phyloP scores from a whole-genome alignment of 2,113 vertebrate species.

The Eudyptes chrysolophus region DNA sequence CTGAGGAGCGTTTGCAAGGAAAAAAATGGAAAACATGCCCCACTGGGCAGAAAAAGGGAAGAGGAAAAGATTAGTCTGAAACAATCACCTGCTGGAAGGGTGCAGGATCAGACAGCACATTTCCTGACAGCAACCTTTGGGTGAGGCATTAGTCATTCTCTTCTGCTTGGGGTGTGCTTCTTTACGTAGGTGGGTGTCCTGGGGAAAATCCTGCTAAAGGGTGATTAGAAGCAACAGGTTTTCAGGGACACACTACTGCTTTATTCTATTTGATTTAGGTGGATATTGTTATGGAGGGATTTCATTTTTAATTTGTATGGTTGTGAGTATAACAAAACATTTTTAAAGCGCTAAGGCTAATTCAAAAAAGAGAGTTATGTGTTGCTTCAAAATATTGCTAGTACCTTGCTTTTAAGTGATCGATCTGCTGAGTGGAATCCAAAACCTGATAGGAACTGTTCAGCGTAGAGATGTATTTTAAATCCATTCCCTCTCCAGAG shows the following conservation, averaged over 20 bases:
- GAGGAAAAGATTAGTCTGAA: neutral
- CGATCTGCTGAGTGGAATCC: neutral
- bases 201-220: neutral
- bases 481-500: neutral
- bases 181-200: neutral
- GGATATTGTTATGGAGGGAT: neutral
- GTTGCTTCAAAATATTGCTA: neutral
- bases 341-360: neutral
- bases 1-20: neutral
- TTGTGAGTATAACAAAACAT: neutral
- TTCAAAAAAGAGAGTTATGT: neutral
- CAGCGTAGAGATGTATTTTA: neutral
- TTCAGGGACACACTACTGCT: neutral
- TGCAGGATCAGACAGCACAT: neutral
- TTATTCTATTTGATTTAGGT: neutral
- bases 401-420: neutral
- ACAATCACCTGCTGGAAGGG: neutral
- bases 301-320: neutral
- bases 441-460: neutral
- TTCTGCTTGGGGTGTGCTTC: neutral
- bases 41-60: neutral
- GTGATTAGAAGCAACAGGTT: neutral
- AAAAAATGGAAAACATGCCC: neutral
- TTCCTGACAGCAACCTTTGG: neutral
- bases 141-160: neutral